Evolutionary conservation across 2,113 vertebrate species (phyloP).

Genomic region (Psilopogon haemacephalus): DNA sequence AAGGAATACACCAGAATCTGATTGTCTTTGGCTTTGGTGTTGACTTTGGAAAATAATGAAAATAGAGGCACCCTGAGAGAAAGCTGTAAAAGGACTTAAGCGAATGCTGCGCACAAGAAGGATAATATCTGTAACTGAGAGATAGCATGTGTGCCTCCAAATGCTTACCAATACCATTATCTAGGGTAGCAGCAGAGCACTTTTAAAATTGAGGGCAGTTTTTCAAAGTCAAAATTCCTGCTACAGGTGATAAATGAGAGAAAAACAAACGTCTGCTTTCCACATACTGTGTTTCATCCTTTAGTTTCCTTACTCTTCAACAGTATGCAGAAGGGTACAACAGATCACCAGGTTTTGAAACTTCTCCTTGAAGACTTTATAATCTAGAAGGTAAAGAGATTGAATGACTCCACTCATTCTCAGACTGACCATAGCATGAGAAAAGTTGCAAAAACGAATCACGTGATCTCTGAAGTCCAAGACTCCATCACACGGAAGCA

Average conservation of each 20-base stretch:
- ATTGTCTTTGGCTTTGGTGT: not conserved
- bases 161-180: not conserved
- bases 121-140: not conserved
- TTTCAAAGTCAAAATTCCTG: not conserved
- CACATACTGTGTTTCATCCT: not conserved
- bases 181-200: not conserved
- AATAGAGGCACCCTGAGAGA: not conserved
- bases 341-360: not conserved
- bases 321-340: not conserved
- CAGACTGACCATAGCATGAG: not conserved
- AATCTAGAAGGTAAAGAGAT: not conserved
- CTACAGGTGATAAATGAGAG: not conserved
- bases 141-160: not conserved
- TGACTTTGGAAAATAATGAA: not conserved
- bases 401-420: not conserved
- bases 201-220: not conserved
- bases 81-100: not conserved
- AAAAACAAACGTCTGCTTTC: not conserved
- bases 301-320: not conserved
- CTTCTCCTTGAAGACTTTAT: not conserved
- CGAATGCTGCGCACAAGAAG: not conserved
- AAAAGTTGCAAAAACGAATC: not conserved
- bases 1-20: not conserved
- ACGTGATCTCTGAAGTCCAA: not conserved
- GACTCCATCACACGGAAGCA: accelerated